Conservation (phyloP, 2,888 invertebrate species). For the Ariolimax columbianus region DNA sequence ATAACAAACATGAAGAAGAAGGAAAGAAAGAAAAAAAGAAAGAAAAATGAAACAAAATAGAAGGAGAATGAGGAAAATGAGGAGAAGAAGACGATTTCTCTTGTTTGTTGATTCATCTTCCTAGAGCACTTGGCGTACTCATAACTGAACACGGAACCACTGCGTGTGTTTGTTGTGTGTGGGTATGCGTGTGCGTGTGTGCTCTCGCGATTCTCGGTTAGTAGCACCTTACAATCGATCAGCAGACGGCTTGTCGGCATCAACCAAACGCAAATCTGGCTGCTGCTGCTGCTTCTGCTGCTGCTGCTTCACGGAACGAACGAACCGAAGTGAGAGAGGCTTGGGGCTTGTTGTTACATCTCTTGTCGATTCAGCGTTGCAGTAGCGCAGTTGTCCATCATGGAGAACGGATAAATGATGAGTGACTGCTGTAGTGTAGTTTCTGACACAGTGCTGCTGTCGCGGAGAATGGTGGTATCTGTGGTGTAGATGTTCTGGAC, state of each 20-base stretch:
- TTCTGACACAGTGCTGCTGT: neutral
- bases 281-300: no score
- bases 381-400: conserved; percentile 39
- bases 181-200: neutral
- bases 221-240: conserved; percentile 44
- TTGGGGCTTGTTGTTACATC: neutral
- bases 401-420: conserved; percentile 58
- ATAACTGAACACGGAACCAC: neutral
- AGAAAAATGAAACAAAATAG: neutral
- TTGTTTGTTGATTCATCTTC: no score
- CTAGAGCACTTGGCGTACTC: no score
- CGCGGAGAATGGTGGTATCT: neutral
- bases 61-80: neutral
- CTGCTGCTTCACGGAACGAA: conserved; percentile 44
- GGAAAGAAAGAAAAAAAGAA: neutral
- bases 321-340: conserved; percentile 39
- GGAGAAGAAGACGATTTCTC: conserved; percentile 10
- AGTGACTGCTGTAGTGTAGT: neutral
- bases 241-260: conserved; percentile 17
- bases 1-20: no score
- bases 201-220: neutral
- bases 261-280: conserved; percentile 42
- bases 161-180: neutral
- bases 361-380: conserved; percentile 3
- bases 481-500: neutral